These are phyloP conservation scores for Holacanthus passer DNA, from an alignment of 2,113 vertebrate genomes.

Conservation along the genomic window DNA sequence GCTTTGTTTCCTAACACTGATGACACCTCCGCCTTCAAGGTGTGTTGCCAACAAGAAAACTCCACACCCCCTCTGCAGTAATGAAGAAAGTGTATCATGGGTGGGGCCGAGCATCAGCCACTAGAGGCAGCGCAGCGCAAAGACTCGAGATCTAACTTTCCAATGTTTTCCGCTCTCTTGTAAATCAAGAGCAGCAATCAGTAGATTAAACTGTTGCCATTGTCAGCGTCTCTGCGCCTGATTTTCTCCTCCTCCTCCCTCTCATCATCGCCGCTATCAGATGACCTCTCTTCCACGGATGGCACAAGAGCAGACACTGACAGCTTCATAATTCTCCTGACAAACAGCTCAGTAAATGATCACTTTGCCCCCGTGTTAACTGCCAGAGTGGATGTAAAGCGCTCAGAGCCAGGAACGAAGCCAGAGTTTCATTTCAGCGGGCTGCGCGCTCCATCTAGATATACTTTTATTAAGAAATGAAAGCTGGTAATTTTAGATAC, in stretches of 20 bases:
- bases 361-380: conserved; percentile 43
- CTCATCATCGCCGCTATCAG: conserved; percentile 70
- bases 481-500: conserved; percentile 66
- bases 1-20: neutral
- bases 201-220: conserved; percentile 57
- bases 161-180: conserved; percentile 40
- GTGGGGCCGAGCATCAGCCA: conserved; percentile 21
- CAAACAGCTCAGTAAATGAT: conserved; percentile 71
- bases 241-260: conserved; percentile 54
- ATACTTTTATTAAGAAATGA: conserved; percentile 65
- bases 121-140: conserved; percentile 61
- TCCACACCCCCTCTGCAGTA: neutral
- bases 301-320: conserved; percentile 55
- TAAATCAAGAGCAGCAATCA: conserved; percentile 63
- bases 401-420: conserved; percentile 44
- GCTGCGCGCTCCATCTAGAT: conserved; percentile 51
- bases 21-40: neutral
- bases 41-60: neutral
- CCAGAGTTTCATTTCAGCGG: conserved; percentile 51
- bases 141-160: conserved; percentile 38
- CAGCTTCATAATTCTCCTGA: conserved; percentile 69
- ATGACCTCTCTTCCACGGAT: conserved; percentile 68
- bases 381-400: conserved; percentile 48
- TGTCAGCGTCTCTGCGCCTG: conserved; percentile 38
- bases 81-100: neutral